Evolutionary conservation across 2,888 invertebrate species (phyloP).

Genomic region (Calameuta idolon): DNA sequence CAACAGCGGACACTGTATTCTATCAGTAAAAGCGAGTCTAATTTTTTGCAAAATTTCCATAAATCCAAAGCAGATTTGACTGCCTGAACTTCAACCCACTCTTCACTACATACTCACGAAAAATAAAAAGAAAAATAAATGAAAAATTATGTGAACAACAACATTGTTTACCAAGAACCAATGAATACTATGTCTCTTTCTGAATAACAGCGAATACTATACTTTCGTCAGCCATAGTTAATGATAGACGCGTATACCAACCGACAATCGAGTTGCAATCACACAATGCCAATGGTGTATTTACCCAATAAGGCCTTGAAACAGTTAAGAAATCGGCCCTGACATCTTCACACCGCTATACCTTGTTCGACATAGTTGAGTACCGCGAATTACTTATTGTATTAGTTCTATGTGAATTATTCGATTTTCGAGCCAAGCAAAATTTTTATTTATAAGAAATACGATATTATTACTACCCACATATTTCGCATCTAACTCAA

Average conservation of each 20-base stretch:
- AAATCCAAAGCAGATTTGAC: background rate
- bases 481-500: background rate
- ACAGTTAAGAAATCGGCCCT: constrained; percentile 45
- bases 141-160: background rate
- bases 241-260: background rate
- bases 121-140: background rate
- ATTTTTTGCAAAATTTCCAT: background rate
- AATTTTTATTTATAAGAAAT: background rate
- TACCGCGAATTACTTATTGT: background rate
- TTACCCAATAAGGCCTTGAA: constrained; percentile 45
- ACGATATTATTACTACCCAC: background rate
- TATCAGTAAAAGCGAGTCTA: background rate
- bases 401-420: background rate
- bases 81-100: background rate
- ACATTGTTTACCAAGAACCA: background rate
- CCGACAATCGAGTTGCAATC: constrained; percentile 7
- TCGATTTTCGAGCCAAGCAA: background rate
- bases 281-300: constrained; percentile 36
- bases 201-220: background rate
- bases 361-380: constrained; percentile 21
- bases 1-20: background rate
- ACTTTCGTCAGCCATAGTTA: background rate
- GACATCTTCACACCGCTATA: constrained; percentile 37
- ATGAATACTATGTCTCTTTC: background rate
- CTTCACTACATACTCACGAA: background rate